These are phyloP conservation scores for Opisthograptis luteolata DNA, from an alignment of 2,888 invertebrate genomes.

Conservation along the genomic window DNA sequence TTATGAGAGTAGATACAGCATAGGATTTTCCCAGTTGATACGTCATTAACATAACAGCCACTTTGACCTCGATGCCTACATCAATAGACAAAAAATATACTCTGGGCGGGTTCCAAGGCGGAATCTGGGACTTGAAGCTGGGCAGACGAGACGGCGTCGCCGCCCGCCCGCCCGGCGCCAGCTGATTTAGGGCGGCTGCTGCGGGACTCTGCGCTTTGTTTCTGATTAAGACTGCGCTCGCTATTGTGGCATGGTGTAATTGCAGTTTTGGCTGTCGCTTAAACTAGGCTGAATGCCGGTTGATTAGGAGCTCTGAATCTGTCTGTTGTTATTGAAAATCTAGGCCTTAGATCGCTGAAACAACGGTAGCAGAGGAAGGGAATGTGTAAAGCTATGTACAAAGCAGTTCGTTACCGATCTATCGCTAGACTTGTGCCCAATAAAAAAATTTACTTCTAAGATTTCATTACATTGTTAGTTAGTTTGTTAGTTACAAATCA, in stretches of 20 bases:
- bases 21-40: constrained; percentile 69
- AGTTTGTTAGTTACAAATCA: too few relatives aligned
- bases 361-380: too few relatives aligned
- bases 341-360: not conserved
- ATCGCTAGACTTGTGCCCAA: too few relatives aligned
- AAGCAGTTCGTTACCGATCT: too few relatives aligned
- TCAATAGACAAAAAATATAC: constrained; percentile 74
- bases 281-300: not conserved
- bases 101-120: constrained; percentile 79
- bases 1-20: constrained; percentile 66
- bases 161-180: constrained; percentile 63
- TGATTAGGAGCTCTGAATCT: not conserved
- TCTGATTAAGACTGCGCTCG: constrained; percentile 20
- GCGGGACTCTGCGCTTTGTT: constrained; percentile 15
- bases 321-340: not conserved
- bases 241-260: constrained; percentile 22
- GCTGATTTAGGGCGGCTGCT: constrained; percentile 39
- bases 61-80: constrained; percentile 76
- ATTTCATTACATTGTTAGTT: too few relatives aligned
- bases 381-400: too few relatives aligned
- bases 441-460: too few relatives aligned
- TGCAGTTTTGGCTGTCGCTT: constrained; percentile 12
- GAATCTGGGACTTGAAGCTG: constrained; percentile 58
- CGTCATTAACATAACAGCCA: constrained; percentile 75
- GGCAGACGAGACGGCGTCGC: constrained; percentile 80